A percentile compares a stretch with the other conserved stretches of the same genome.
phyloP scores from a whole-genome alignment of 1,140 invertebrate genomes.

The Neodiprion virginianus region DNA sequence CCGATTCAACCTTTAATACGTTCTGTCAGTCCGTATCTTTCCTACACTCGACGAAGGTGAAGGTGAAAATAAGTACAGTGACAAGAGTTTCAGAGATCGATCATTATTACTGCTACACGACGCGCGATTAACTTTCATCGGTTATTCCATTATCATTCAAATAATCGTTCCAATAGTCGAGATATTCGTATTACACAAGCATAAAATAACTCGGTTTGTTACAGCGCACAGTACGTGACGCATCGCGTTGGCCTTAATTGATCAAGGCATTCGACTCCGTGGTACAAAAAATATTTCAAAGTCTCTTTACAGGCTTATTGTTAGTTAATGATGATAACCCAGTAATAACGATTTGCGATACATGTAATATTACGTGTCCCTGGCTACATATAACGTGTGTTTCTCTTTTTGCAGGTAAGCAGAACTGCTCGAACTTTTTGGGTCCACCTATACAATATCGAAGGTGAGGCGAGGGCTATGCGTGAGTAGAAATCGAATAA shows the following conservation, averaged over 20 bases:
- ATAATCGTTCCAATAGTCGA: background rate
- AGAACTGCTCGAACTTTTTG: background rate
- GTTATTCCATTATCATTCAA: background rate
- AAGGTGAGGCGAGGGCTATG: background rate
- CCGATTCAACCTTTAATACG: too few species aligned
- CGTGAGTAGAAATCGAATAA: background rate
- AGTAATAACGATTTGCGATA: background rate
- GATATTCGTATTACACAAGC: too few species aligned
- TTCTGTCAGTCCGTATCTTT: too few species aligned
- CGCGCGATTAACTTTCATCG: too few species aligned
- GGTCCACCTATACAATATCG: background rate
- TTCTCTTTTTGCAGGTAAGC: conserved; percentile 2
- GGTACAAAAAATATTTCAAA: background rate
- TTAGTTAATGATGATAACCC: background rate
- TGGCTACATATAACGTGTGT: background rate
- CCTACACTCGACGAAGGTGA: too few species aligned
- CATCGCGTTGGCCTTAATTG: conserved; percentile 7
- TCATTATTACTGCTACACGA: too few species aligned
- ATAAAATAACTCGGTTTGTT: too few species aligned
- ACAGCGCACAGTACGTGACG: background rate
- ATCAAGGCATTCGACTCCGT: background rate
- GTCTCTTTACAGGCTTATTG: background rate
- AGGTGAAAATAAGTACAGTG: too few species aligned
- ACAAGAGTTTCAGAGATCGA: too few species aligned
- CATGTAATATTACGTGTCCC: background rate